Evolutionary conservation across 2,888 invertebrate species (phyloP), one percentile per base, ranked within the genome.

Genomic region (Synergus gifuensis): DNA sequence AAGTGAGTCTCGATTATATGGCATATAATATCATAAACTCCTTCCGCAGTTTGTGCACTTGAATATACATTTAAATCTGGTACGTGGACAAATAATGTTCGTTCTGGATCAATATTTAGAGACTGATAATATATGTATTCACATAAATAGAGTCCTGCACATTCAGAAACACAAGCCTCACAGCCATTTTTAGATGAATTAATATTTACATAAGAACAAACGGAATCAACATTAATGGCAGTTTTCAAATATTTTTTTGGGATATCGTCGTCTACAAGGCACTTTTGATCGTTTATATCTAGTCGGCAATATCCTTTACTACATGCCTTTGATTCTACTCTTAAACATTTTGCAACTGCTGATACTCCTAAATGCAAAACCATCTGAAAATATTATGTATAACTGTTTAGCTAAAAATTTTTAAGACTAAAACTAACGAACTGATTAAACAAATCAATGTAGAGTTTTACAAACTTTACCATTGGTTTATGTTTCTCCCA

Each of bases 41-140:
- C 95, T 78, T 93, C 88, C 0, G 96, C 95, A 11, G 95, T 93
- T 87, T 94, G 93, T 54, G 93, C 87, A 0, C 94, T 93, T 0
- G 94, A 89, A 89, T 95, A 96, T 0, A 95, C 94, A 82, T 94
- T 90, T 7, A 95, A 88, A 40, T 95, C 94, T 0, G 98, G 97
- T 3, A 98, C 97, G 90, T 98, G 97, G 22, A 97, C 93, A 90
- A 98, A 97, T 16, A 97, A 92, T 2, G 95, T 94, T 78, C 94
- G 93, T 0, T 91, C 89, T 78, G 93, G 92, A 92, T 96, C 94
- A 36, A 95, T 93, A 85, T 94, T 94, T 58, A 97, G 93, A 0
- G 97, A 97, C 40, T 95, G 94, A 93, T 95, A 97, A 93, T 95
- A 97, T 77, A 94, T 96, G 92, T 96, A 98, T 92, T 97, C 97